phyloP scores from a whole-genome alignment of 2,113 vertebrate genomes.

The Podarcis cretensis region DNA sequence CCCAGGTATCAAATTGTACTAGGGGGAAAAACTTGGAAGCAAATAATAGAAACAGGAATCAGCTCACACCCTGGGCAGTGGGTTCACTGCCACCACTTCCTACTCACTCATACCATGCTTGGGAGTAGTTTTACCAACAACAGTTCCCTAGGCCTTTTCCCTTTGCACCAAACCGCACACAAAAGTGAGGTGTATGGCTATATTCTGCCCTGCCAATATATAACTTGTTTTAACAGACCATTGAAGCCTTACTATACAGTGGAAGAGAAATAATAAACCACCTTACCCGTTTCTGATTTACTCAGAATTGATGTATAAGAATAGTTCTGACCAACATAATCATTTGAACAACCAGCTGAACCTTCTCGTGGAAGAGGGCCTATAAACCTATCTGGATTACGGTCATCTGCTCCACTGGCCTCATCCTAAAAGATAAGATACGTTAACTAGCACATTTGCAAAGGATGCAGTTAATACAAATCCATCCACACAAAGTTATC shows the following conservation, averaged over 20 bases:
- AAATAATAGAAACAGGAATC: background rate
- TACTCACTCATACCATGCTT: background rate
- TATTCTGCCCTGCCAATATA: background rate
- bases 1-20: background rate
- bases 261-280: constrained; percentile 12
- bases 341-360: constrained; percentile 86
- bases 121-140: background rate
- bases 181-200: background rate
- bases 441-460: background rate
- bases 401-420: constrained; percentile 85
- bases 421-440: constrained; percentile 84
- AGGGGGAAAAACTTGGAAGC: background rate
- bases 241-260: background rate
- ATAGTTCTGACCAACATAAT: constrained; percentile 94
- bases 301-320: constrained; percentile 95
- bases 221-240: background rate
- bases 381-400: constrained; percentile 88
- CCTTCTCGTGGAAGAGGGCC: constrained; percentile 92
- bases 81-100: background rate
- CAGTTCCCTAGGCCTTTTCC: background rate
- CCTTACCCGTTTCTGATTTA: constrained; percentile 95
- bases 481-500: background rate
- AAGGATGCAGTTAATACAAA: background rate
- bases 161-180: background rate
- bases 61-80: background rate